Evolutionary conservation across 2,797 vertebrate genomes (phyloP).

Genomic region (Rhinophrynus dorsalis): DNA sequence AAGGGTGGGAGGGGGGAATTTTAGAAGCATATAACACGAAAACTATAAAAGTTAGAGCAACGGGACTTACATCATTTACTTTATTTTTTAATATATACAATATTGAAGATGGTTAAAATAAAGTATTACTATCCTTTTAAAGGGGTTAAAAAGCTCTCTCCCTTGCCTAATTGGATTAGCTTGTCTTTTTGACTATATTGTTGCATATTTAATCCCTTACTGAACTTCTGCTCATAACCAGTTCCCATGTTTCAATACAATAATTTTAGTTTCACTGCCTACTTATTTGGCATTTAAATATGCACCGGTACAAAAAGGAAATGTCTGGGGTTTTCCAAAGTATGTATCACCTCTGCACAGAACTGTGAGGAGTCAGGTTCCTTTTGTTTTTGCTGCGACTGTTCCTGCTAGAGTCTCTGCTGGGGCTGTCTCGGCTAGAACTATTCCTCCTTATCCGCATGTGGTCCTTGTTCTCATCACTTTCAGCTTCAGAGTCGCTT

Average conservation of each 20-base stretch:
- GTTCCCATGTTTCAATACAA: not conserved
- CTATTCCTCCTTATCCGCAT: slow-evolving; percentile 66
- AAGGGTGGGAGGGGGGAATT: too few relatives aligned
- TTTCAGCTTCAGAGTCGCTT: slow-evolving; percentile 94
- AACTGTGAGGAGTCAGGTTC: slow-evolving; percentile 75
- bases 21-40: too few relatives aligned
- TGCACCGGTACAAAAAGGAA: slow-evolving; percentile 54
- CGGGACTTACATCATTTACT: too few relatives aligned
- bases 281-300: slow-evolving; percentile 56
- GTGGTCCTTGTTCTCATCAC: slow-evolving; percentile 78
- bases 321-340: slow-evolving; percentile 47
- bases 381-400: slow-evolving; percentile 75
- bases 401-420: slow-evolving; percentile 69
- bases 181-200: not conserved
- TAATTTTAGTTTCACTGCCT: slow-evolving; percentile 36
- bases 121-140: slow-evolving; percentile 15
- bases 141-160: not conserved
- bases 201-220: not conserved
- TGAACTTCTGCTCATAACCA: not conserved
- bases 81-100: too few relatives aligned
- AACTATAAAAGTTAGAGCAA: too few relatives aligned
- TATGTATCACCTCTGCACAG: slow-evolving; percentile 89
- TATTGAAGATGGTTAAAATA: too few relatives aligned
- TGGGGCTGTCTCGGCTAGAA: slow-evolving; percentile 67
- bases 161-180: not conserved